These are phyloP conservation scores for Nymphalis urticae DNA, from an alignment of 2,888 invertebrate species.

Conservation along the genomic window DNA sequence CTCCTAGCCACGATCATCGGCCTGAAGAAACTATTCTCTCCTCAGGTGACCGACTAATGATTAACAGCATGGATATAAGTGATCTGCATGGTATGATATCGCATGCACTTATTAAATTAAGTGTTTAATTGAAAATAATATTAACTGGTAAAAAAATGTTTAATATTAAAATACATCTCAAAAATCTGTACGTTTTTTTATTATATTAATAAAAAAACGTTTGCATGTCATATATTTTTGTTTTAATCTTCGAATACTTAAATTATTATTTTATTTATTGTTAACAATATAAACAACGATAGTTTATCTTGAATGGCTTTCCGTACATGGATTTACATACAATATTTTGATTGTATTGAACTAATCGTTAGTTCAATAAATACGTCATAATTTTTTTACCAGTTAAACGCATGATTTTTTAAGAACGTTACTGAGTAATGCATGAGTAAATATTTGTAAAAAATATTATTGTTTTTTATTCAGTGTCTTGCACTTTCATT, in stretches of 20 bases:
- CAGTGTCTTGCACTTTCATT: neutral
- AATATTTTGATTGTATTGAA: neutral
- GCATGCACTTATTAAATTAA: conserved; percentile 28
- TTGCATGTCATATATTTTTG: neutral
- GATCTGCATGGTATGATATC: neutral
- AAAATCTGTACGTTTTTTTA: neutral
- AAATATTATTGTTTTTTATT: conserved; percentile 1
- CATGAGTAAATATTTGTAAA: conserved; percentile 2
- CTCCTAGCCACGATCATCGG: conserved; percentile 90
- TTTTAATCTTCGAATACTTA: neutral
- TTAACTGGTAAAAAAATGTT: conserved; percentile 4
- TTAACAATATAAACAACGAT: too few species aligned
- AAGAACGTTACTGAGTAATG: neutral
- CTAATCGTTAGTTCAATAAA: neutral
- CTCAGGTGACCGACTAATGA: conserved; percentile 77
- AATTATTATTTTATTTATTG: neutral
- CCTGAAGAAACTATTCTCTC: conserved; percentile 89
- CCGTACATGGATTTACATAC: neutral
- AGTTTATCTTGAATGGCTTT: too few species aligned
- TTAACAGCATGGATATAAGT: conserved; percentile 31
- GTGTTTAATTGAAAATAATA: conserved; percentile 20
- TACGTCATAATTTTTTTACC: neutral
- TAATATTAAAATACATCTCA: neutral
- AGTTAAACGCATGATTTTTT: conserved; percentile 5
- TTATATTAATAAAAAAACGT: conserved; percentile 10